These are phyloP conservation scores for Drosophila mimica DNA, from an alignment of 2,888 invertebrate species.

Conservation along the genomic window DNA sequence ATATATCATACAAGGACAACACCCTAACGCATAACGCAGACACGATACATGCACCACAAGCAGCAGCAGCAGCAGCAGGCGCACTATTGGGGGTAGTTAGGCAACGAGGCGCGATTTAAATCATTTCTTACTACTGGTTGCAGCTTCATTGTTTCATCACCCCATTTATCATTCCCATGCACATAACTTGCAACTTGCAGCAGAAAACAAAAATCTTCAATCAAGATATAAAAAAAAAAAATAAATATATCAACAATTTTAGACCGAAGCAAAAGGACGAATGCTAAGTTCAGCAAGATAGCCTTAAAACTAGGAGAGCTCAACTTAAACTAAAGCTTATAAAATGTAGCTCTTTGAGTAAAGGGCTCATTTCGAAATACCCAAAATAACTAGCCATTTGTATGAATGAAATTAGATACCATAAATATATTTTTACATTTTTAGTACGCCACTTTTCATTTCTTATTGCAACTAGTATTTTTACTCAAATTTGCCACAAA, in stretches of 20 bases:
- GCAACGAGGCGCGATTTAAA: slow-evolving; percentile 10
- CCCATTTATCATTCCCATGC: slow-evolving; percentile 5
- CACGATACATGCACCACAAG: slow-evolving; percentile 18
- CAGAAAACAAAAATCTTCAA: not conserved
- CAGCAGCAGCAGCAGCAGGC: not conserved
- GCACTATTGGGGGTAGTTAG: slow-evolving; percentile 46
- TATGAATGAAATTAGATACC: not conserved
- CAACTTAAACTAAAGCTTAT: not conserved
- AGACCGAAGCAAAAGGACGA: not conserved
- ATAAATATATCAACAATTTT: not conserved
- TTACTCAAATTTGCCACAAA: not conserved
- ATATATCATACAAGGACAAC: slow-evolving; percentile 45
- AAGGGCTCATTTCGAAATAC: not conserved
- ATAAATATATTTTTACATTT: not conserved
- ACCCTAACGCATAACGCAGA: slow-evolving; percentile 36
- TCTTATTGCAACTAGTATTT: not conserved
- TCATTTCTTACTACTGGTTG: not conserved
- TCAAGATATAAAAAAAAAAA: not conserved
- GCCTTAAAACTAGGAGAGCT: not conserved
- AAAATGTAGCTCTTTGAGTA: not conserved
- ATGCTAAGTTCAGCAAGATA: not conserved
- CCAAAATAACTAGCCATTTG: not conserved
- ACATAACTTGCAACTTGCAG: not conserved
- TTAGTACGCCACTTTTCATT: not conserved
- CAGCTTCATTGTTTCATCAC: slow-evolving; percentile 1